Evolutionary conservation across 2,888 invertebrate species (phyloP), one percentile per base, ranked within the genome.

Genomic region (Tenodera sinensis): DNA sequence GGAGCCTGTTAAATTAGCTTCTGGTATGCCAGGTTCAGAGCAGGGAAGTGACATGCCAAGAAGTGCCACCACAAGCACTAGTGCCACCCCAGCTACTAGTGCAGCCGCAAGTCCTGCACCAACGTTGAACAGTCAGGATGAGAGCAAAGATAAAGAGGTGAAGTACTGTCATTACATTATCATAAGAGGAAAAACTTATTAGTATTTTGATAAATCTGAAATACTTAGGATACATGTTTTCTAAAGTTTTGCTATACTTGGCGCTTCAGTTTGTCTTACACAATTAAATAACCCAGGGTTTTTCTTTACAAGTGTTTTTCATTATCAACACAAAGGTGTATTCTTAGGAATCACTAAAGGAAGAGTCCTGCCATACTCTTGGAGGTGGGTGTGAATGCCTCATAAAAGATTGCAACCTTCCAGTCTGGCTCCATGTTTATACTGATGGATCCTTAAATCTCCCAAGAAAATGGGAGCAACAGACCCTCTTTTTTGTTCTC

Each of bases 41-140:
- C 87, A 90, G 28, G 83, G 84, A 1, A 87, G 90, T 14, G 90
- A 91, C 93, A 94, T 93, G 84, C 91, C 93, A 71, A 95, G 94
- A 91, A 95, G 95, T 91, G 93, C 95, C 14, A 95, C 95, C 6
- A 94, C 95, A 0, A 95, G 95, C 91, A 90, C 91, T 6, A 89
- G 91, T 90, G 90, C 92, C 83, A 92, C 92, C 4, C 92, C 91
- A 90, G 88, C 92, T 88, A 90, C 92, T 28, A 91, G 93, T 91
- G 96, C 96, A 0, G 96, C 96, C 0, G 95, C 97, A 0, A 96
- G 96, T 92, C 97, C 97, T 0, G 96, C 96, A 0, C 96, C 97
- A 0, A 95, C 95, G 0, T 83, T 90, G 1, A 20, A 93, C 92
- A 42, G 93, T 92, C 90, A 93, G 92, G 91, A 91, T 2, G 91